Evolutionary conservation across 2,888 invertebrate species (phyloP).

Genomic region (Heliothis peltigera): DNA sequence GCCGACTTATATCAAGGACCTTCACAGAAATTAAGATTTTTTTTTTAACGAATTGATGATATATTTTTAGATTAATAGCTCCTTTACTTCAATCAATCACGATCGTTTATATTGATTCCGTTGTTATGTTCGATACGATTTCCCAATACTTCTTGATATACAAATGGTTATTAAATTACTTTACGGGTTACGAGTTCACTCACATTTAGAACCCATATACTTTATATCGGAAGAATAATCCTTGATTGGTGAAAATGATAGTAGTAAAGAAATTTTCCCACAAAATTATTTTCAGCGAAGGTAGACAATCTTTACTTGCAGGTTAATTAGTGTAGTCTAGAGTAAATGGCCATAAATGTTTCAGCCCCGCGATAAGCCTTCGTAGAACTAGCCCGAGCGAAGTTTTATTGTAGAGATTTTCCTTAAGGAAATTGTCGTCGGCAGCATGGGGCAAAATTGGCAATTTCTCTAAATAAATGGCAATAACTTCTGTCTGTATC

Average conservation of each 20-base stretch:
- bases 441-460: conserved; percentile 10
- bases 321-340: background rate
- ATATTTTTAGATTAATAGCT: background rate
- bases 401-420: conserved; percentile 17
- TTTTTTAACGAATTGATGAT: background rate
- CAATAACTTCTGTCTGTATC: background rate
- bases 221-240: background rate
- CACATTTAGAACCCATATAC: background rate
- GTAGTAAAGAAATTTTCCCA: background rate
- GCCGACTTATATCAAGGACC: background rate
- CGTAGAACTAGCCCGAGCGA: background rate
- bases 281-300: background rate
- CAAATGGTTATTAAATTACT: conserved; percentile 3
- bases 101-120: background rate
- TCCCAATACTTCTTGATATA: conserved; percentile 10
- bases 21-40: no score
- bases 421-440: conserved; percentile 18
- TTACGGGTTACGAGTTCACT: background rate
- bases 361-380: background rate
- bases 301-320: background rate
- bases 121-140: conserved; percentile 6
- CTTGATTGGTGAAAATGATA: conserved; percentile 28
- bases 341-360: conserved; percentile 6
- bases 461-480: conserved; percentile 21
- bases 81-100: conserved; percentile 6